A percentile compares a stretch with the other conserved stretches of the same genome.
These are phyloP conservation scores for Dipodomys ordii DNA, from an alignment of 2,113 vertebrate species.

Conservation along the genomic window DNA sequence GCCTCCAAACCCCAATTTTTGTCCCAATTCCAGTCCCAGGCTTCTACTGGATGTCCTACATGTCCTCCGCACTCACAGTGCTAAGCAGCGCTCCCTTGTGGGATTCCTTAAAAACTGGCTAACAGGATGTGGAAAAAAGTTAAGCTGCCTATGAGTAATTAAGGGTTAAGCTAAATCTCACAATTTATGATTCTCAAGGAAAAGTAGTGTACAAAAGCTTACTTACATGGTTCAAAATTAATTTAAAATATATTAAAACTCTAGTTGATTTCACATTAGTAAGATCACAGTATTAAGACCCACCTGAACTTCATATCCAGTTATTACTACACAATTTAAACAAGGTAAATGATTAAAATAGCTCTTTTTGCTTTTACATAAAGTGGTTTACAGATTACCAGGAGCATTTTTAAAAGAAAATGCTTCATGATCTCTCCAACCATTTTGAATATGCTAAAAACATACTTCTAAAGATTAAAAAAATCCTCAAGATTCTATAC, in stretches of 20 bases:
- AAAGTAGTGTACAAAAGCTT: constrained; percentile 24
- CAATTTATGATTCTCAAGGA: constrained; percentile 39
- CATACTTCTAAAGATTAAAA: neutral
- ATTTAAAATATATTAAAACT: neutral
- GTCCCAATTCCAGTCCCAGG: neutral
- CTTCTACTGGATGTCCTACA: neutral
- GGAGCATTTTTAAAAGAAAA: constrained; percentile 26
- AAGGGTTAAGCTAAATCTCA: constrained; percentile 8
- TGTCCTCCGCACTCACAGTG: neutral
- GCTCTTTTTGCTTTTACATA: neutral
- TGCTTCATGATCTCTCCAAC: neutral
- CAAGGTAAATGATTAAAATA: neutral
- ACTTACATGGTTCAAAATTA: constrained; percentile 28
- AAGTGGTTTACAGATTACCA: constrained; percentile 5
- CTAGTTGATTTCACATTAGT: neutral
- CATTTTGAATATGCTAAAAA: constrained; percentile 27
- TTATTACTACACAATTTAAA: constrained; percentile 46
- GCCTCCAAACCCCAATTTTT: neutral
- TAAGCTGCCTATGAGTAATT: constrained; percentile 21
- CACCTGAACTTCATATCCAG: neutral
- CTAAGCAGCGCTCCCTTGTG: neutral
- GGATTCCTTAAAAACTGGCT: neutral
- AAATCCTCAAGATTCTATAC: neutral
- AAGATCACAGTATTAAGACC: too few species aligned
- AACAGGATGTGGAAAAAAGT: neutral